These are phyloP conservation scores for Caenorhabditis doughertyi DNA, from an alignment of 2,888 invertebrate genomes.

Conservation along the genomic window DNA sequence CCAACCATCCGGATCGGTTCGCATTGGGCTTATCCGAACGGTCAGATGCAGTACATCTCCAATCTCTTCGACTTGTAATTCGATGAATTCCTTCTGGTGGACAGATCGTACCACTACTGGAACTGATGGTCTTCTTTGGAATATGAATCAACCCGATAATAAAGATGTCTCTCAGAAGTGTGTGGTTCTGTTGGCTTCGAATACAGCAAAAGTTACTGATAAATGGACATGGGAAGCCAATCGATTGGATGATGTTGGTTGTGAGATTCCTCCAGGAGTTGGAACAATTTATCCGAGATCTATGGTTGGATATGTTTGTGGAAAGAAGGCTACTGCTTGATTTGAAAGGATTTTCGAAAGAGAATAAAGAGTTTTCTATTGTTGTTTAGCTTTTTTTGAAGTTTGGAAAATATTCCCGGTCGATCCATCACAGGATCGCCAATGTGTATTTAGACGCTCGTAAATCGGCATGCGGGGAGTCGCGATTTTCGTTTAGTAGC, in stretches of 20 bases:
- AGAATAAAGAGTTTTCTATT: too few relatives aligned
- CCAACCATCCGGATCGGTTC: slow-evolving; percentile 3
- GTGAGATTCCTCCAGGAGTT: background rate
- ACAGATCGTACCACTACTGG: slow-evolving; percentile 6
- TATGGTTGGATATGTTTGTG: slow-evolving; percentile 19
- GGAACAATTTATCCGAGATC: background rate
- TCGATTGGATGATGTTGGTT: slow-evolving; percentile 20
- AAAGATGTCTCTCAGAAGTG: background rate
- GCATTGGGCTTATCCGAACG: slow-evolving; percentile 14
- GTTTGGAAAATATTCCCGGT: too few relatives aligned
- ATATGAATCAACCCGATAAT: slow-evolving; percentile 14
- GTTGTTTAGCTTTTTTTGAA: too few relatives aligned
- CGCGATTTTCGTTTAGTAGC: too few relatives aligned
- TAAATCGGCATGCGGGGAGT: too few relatives aligned
- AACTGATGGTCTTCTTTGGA: slow-evolving; percentile 10
- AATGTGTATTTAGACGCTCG: too few relatives aligned
- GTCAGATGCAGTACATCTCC: background rate
- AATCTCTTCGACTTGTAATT: background rate
- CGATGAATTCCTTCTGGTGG: slow-evolving; percentile 6
- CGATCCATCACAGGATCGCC: too few relatives aligned
- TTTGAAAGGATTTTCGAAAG: too few relatives aligned
- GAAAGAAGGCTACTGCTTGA: too few relatives aligned
- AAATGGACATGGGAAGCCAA: background rate
- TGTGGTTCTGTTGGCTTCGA: background rate
- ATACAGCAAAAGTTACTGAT: background rate